Evolutionary conservation across 2,113 vertebrate genomes (phyloP), one percentile per base, ranked within the genome.

Genomic region (Calidris pugnax): DNA sequence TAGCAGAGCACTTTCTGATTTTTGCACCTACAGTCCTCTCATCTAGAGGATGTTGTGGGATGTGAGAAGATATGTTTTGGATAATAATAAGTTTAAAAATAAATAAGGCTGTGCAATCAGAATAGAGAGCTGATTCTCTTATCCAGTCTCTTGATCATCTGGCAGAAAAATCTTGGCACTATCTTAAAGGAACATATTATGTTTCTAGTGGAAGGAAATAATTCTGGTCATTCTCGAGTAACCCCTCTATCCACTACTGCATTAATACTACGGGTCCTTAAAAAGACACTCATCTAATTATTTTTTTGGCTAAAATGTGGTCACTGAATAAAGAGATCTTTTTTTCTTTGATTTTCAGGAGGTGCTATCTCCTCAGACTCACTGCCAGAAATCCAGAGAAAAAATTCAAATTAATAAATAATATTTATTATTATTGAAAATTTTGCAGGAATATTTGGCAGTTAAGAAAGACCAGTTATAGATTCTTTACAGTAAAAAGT

Each of bases 391-490:
- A 24, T 63, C 45, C 21, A 85, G 67, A 90, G 80, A 88, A 95
- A 94, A 93, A 62, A 21, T 66, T 86, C 48, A 84, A 73, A 71
- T 82, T 90, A 91, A 92, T 92, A 95, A 93, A 79, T 85, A 45
- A 5, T 32, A 43, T 78, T 68, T 83, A 77, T 75, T 88, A 33
- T 75, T 89, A 73, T 27, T 84, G 85, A 94, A 91, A 86, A 63
- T 41, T 87, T 93, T 87, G 24, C 73, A 73, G 80, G 92, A 95
- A 89, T 91, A 95, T 76, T 96, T 96, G 89, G 56, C 92, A 85
- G 56, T 33, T 45, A 82, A 75, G 90, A 66, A 81, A 94, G 73
- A 53, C 48, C 43, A 78, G 80, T 93, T 77, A 35, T 62, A 76
- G 79, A 85, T 76, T 74, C 86, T 93, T 95, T 77, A 41, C 73